phyloP scores from a whole-genome alignment of 92 coral and sea anemone genomes.

The Zoanthus solanderi region DNA sequence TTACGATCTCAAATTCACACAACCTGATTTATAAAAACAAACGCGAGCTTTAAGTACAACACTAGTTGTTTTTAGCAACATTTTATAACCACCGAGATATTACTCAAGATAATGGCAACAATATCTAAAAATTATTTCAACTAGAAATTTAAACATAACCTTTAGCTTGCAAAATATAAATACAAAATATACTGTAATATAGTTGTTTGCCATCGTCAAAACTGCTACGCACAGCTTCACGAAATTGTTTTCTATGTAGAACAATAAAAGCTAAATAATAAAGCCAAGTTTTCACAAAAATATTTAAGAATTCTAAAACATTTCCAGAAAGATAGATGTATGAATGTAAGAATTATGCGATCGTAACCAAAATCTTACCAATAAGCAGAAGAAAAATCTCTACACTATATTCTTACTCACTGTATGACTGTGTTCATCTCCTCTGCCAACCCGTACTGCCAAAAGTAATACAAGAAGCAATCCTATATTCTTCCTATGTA shows the following conservation, averaged over 20 bases:
- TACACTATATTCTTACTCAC: slow-evolving; percentile 70
- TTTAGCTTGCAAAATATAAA: not conserved
- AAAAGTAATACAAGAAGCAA: slow-evolving; percentile 75
- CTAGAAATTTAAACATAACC: not conserved
- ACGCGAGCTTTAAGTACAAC: not conserved
- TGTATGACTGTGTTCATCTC: slow-evolving; percentile 97
- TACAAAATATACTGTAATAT: not conserved
- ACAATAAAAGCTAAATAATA: not conserved
- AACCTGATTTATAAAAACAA: not conserved
- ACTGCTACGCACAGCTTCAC: not conserved
- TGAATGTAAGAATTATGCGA: not conserved
- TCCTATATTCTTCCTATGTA: slow-evolving; percentile 60
- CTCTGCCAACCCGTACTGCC: slow-evolving; percentile 65
- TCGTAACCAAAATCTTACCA: slow-evolving; percentile 18
- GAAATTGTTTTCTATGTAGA: not conserved
- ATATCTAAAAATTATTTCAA: not conserved
- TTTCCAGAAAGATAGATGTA: not conserved
- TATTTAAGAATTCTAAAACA: not conserved
- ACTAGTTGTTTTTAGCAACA: not conserved
- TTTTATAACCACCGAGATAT: not conserved
- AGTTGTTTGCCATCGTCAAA: not conserved
- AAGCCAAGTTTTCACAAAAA: not conserved
- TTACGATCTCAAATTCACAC: not conserved
- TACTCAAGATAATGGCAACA: not conserved
- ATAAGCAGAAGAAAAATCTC: not conserved